A percentile compares a stretch with the other conserved stretches of the same genome.
These are phyloP conservation scores for Harpagoxenus sublaevis DNA, from an alignment of 2,888 invertebrate genomes.

Conservation along the genomic window DNA sequence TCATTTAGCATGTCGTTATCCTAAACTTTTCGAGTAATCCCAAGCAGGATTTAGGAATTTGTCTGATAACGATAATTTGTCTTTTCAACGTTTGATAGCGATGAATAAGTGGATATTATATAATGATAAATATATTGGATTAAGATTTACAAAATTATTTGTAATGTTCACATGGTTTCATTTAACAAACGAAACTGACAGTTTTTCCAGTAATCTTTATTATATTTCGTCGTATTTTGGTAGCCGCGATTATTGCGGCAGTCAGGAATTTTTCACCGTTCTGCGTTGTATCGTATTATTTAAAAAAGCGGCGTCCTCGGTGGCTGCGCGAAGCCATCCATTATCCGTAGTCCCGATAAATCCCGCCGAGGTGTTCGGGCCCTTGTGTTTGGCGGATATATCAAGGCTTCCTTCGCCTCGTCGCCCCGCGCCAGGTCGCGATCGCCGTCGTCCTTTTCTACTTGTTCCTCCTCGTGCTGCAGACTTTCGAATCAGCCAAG, in stretches of 20 bases:
- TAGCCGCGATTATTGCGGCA: constrained; percentile 28
- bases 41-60: neutral
- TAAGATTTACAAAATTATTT: neutral
- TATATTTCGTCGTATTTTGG: neutral
- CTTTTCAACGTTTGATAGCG: neutral
- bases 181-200: neutral
- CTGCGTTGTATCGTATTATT: constrained; percentile 80
- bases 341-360: constrained; percentile 83
- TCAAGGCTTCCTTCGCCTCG: constrained; percentile 75
- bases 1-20: neutral
- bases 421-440: constrained; percentile 38
- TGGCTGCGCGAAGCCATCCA: constrained; percentile 77
- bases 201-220: neutral
- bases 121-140: neutral
- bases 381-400: constrained; percentile 85
- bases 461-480: constrained; percentile 52
- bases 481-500: constrained; percentile 62
- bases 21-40: neutral
- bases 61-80: neutral
- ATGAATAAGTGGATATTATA: neutral
- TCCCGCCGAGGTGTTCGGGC: constrained; percentile 75
- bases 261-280: constrained; percentile 49
- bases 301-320: constrained; percentile 72
- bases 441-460: constrained; percentile 58
- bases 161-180: neutral